Evolutionary conservation across 2,888 invertebrate species (phyloP), one percentile per base, ranked within the genome.

Genomic region (Trichopoda pennipes): DNA sequence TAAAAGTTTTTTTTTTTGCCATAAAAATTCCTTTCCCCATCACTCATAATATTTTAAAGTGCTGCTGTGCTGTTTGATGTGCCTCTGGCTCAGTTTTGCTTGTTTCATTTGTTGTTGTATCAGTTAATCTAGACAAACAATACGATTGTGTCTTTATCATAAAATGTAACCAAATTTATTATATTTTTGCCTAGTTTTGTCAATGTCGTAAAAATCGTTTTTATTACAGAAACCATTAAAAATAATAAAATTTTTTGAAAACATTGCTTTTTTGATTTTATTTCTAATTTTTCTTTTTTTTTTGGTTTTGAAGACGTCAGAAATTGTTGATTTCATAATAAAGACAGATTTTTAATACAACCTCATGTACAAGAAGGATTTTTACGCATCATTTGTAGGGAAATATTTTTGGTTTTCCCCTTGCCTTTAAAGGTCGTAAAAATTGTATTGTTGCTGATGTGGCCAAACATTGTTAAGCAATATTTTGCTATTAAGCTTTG

Each of bases 191-290:
- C 16, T 38, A 12, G 10, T 63, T 61, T 64, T 55, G 35, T 49
- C 83, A 82, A 75, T 73, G 75, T 72, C 78, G 80, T 81, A 84
- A 84, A 84, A 84, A 85, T 83, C 77, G 80, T 60, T 84, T 84
- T 84, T 81, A 84, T 74, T 75, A 76, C 72, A 77, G 58, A 73
- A 84, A 81, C 38, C 56, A 58, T 64, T 49, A 82, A 85, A 84
- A 79, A 72, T 64, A 68, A 51, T 12, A 17, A 63, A 55, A 63
- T 60, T 23, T 38, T 51, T 70, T 38, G 47, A 42, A 76, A 56
- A 80, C 69, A 32, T 17, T 42, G 7, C 14, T 16, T 28, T 55
- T 47, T 56, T 19, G 3, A 0, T 56, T 9, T 16, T 9, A 35
- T 35, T 4, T 56, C 55, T 55, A 16, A 9, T 19, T 16, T 6